These are phyloP conservation scores for Siniperca obscura DNA, from an alignment of 2,797 vertebrate species.

Conservation along the genomic window DNA sequence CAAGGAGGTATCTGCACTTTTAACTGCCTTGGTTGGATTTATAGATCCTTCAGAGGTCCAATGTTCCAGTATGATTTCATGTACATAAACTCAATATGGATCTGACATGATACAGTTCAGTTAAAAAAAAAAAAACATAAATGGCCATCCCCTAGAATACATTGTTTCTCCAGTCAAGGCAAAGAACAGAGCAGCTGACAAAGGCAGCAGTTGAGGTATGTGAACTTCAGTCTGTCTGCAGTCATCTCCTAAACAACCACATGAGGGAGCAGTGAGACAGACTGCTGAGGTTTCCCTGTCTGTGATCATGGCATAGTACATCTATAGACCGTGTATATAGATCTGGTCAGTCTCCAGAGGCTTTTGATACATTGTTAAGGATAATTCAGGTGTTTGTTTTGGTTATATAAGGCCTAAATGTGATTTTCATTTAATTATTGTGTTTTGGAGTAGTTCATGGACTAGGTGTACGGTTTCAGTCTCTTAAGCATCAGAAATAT, in stretches of 20 bases:
- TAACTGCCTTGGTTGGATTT: slow-evolving; percentile 66
- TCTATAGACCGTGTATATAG: background rate
- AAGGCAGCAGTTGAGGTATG: slow-evolving; percentile 73
- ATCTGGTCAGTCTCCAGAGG: slow-evolving; percentile 39
- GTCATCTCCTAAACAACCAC: slow-evolving; percentile 44
- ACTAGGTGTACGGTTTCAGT: background rate
- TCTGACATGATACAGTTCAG: slow-evolving; percentile 51
- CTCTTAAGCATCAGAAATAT: background rate
- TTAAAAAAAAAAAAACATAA: slow-evolving; percentile 49
- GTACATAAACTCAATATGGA: slow-evolving; percentile 58
- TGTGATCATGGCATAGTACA: slow-evolving; percentile 56
- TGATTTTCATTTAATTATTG: background rate
- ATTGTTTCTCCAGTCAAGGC: slow-evolving; percentile 64
- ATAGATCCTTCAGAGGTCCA: slow-evolving; percentile 57
- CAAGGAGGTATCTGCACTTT: slow-evolving; percentile 64
- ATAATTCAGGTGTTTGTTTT: slow-evolving; percentile 28
- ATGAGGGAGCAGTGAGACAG: slow-evolving; percentile 46
- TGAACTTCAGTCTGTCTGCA: slow-evolving; percentile 58
- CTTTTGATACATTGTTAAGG: slow-evolving; percentile 7
- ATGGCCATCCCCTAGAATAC: slow-evolving; percentile 54
- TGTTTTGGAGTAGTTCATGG: background rate
- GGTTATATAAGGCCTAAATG: background rate
- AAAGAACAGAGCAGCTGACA: slow-evolving; percentile 70
- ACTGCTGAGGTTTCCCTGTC: slow-evolving; percentile 51
- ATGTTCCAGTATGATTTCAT: slow-evolving; percentile 58